phyloP scores from a whole-genome alignment of 2,797 vertebrate genomes.

The Myotis myotis region DNA sequence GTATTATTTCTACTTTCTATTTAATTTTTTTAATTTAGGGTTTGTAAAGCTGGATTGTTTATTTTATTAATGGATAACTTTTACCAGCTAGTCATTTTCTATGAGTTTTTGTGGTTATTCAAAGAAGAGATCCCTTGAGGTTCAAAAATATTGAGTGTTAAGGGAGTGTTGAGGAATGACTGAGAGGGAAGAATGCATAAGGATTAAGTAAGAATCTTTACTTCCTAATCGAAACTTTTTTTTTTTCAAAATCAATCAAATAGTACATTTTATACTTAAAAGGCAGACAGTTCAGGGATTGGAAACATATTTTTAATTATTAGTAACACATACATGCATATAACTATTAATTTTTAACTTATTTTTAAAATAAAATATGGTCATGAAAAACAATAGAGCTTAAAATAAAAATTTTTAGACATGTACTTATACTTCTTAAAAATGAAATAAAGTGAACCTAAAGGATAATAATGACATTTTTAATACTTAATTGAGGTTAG shows the following conservation, averaged over 20 bases:
- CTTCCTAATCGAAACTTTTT: not conserved
- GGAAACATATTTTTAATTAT: slow-evolving; percentile 66
- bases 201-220: slow-evolving; percentile 18
- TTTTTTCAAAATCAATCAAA: not conserved
- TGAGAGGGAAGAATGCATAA: not conserved
- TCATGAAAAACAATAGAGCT: slow-evolving; percentile 48
- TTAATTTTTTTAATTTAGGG: not conserved
- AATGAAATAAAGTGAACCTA: slow-evolving; percentile 38
- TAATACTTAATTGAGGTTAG: not conserved
- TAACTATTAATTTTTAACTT: slow-evolving; percentile 56
- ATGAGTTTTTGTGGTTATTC: not conserved
- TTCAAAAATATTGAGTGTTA: slow-evolving; percentile 3
- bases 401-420: slow-evolving; percentile 49
- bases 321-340: slow-evolving; percentile 61
- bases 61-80: not conserved
- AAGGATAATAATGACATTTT: slow-evolving; percentile 1
- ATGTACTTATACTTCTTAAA: slow-evolving; percentile 38
- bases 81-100: slow-evolving; percentile 15
- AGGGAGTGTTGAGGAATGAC: not conserved
- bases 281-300: slow-evolving; percentile 53
- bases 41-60: not conserved
- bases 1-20: not conserved
- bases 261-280: slow-evolving; percentile 56
- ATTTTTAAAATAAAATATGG: slow-evolving; percentile 68
- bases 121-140: not conserved